A percentile compares a stretch with the other conserved stretches of the same genome.
These are phyloP conservation scores for Taenaris catops DNA, from an alignment of 2,888 invertebrate species.

Conservation along the genomic window DNA sequence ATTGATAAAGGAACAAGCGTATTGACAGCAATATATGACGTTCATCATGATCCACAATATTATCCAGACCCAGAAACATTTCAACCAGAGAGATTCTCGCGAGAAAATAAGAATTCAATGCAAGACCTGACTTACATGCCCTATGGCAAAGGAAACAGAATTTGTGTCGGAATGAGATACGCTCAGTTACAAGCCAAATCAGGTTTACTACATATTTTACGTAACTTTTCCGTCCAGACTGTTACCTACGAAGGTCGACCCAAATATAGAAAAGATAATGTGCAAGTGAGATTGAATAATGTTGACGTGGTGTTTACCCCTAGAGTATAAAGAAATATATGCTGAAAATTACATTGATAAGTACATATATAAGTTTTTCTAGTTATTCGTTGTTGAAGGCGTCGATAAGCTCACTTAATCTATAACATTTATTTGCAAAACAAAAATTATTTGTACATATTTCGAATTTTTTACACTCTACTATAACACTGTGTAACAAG, in stretches of 20 bases:
- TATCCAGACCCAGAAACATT: conserved; percentile 60
- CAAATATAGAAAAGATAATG: conserved; percentile 31
- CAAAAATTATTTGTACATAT: too few relatives aligned
- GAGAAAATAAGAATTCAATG: conserved; percentile 28
- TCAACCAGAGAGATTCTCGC: conserved; percentile 53
- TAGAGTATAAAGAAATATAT: conserved; percentile 3
- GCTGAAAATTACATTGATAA: too few relatives aligned
- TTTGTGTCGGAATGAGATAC: conserved; percentile 57
- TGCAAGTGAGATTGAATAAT: conserved; percentile 39
- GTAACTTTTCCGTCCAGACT: conserved; percentile 23
- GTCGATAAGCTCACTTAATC: too few relatives aligned
- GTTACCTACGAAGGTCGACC: conserved; percentile 16
- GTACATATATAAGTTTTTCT: too few relatives aligned
- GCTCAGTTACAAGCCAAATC: conserved; percentile 39
- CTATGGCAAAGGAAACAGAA: conserved; percentile 62
- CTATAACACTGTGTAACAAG: too few relatives aligned
- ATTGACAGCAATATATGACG: conserved; percentile 40
- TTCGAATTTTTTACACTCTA: too few relatives aligned
- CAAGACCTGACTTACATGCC: conserved; percentile 49
- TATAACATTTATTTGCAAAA: too few relatives aligned
- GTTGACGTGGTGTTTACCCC: conserved; percentile 34
- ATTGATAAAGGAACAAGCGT: conserved; percentile 46
- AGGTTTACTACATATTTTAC: conserved; percentile 25
- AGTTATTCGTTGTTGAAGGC: too few relatives aligned
- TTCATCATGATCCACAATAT: conserved; percentile 59